Percentiles rank a stretch among this genome's conserved stretches.
phyloP scores from a whole-genome alignment of 2,113 vertebrate genomes.

The Lates calcarifer region DNA sequence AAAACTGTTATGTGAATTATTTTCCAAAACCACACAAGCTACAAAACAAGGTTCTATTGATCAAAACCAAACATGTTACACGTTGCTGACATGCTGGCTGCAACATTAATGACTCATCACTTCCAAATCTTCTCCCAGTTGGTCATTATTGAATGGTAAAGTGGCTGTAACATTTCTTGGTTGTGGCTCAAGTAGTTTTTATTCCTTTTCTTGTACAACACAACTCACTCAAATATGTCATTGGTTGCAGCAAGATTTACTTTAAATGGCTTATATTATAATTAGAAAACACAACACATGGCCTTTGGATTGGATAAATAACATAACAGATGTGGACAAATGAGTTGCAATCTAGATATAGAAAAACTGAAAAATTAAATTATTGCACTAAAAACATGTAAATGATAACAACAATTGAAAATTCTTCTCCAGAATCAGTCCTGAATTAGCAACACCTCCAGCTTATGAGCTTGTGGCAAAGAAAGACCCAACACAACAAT shows the following conservation, averaged over 20 bases:
- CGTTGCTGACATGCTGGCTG: conserved; percentile 27
- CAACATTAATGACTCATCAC: conserved; percentile 42
- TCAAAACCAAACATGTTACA: conserved; percentile 25
- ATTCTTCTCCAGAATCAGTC: not conserved
- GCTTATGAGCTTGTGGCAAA: too few relatives aligned
- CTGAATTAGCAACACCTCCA: too few relatives aligned
- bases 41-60: conserved; percentile 65
- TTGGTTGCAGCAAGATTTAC: not conserved
- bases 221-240: not conserved
- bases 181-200: not conserved
- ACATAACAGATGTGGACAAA: not conserved
- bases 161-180: not conserved
- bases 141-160: not conserved
- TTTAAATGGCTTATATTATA: not conserved
- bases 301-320: not conserved
- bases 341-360: not conserved
- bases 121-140: conserved; percentile 30
- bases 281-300: not conserved
- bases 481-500: not conserved
- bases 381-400: too few relatives aligned
- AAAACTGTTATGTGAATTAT: conserved; percentile 26
- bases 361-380: too few relatives aligned
- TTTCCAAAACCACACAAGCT: conserved; percentile 54
- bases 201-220: not conserved
- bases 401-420: not conserved